Evolutionary conservation across 2,113 vertebrate species (phyloP), one percentile per base, ranked within the genome.

Genomic region (Platycercus adscitus): DNA sequence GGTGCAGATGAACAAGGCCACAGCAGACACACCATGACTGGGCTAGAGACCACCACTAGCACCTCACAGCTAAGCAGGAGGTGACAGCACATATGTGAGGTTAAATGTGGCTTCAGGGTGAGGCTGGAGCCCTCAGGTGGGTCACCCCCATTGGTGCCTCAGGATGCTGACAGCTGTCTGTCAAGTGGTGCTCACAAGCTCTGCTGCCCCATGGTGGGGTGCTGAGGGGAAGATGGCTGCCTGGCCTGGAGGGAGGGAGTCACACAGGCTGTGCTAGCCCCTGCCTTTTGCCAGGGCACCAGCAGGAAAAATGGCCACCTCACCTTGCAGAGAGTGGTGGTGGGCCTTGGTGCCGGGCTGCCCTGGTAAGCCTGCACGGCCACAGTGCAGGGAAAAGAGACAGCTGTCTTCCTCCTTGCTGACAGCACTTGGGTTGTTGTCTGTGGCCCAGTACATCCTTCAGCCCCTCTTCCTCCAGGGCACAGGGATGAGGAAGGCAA

Each of bases 251-350:
- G 1, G 61, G 69, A 47, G 11, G 5, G 9, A 4, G 39, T 41
- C 17, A 17, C 7, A 41, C 9, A 33, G 23, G 19, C 35, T 47
- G 31, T 47, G 21, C 15, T 9, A 41, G 31, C 29, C 33, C 29
- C 11, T 0, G 2, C 50, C 5, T 35, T 9, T 7, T 3, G 53
- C 52, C 0, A 0, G 14, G 17, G 31, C 12, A 17, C n/a, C 39
- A 31, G 14, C 0, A 0, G 26, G 35, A 24, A 55, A 78, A 71
- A 78, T 50, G 71, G 58, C 35, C 0, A 0, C 43, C 47, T 28
- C 1, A 0, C 35, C 50, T 77, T 37, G 13, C 17, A 17, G 43
- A 2, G 11, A 6, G 16, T 7, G 23, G 13, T 31, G 19, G 25
- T 15, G 46, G n/a, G 56, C 17, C 35, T 29, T 33, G 52, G 43